These are phyloP conservation scores for Heliocidaris tuberculata DNA, from an alignment of 35 echinoderm and acorn worm genomes.

Conservation along the genomic window DNA sequence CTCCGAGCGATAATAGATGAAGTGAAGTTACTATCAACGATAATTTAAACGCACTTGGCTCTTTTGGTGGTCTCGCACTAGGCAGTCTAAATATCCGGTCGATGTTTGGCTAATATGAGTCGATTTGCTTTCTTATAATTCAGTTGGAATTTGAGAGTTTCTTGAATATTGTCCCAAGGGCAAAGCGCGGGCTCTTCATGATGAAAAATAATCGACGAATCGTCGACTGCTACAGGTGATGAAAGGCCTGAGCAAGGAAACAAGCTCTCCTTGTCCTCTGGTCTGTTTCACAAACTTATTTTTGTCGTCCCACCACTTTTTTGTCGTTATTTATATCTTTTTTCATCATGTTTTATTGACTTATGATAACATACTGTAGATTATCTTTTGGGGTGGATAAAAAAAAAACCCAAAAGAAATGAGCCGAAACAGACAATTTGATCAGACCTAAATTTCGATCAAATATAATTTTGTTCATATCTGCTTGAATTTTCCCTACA, in stretches of 20 bases:
- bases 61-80: slow-evolving; percentile 38
- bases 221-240: slow-evolving; percentile 25
- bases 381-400: too few species aligned
- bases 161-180: slow-evolving; percentile 31
- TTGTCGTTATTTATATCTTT: too few species aligned
- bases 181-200: slow-evolving; percentile 25
- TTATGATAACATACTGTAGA: too few species aligned
- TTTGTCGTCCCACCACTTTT: too few species aligned
- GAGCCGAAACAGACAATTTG: too few species aligned
- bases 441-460: too few species aligned
- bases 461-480: too few species aligned
- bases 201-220: slow-evolving; percentile 35
- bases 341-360: too few species aligned
- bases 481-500: too few species aligned
- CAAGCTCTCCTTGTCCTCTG: not conserved
- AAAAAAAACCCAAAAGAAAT: too few species aligned
- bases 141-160: slow-evolving; percentile 37
- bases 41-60: slow-evolving; percentile 35
- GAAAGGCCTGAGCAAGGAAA: slow-evolving; percentile 12
- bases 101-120: slow-evolving; percentile 27
- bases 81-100: slow-evolving; percentile 48
- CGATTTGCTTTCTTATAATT: slow-evolving; percentile 51
- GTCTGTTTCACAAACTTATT: not conserved
- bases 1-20: slow-evolving; percentile 49
- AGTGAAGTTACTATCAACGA: slow-evolving; percentile 30